phyloP scores from a whole-genome alignment of 2,797 vertebrate species.

The Oophaga sylvatica region DNA sequence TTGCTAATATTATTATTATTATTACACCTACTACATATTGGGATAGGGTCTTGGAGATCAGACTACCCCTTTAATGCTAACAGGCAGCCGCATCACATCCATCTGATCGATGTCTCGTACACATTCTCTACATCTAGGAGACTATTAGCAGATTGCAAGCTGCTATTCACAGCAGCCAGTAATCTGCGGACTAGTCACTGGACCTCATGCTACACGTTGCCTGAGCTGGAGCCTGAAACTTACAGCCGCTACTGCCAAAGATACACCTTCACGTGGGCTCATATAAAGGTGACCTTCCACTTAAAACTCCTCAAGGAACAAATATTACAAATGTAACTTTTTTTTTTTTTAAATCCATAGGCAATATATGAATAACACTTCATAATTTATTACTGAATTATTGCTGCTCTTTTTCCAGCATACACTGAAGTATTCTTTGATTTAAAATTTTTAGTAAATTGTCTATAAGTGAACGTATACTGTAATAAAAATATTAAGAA shows the following conservation, averaged over 20 bases:
- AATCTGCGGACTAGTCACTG: background rate
- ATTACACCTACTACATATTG: too few relatives aligned
- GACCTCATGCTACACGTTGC: too few relatives aligned
- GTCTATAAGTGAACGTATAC: background rate
- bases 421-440: background rate
- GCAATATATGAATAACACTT: background rate
- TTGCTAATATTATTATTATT: too few relatives aligned
- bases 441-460: background rate
- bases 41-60: too few relatives aligned
- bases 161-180: background rate
- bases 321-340: background rate
- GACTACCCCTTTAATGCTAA: too few relatives aligned
- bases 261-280: background rate
- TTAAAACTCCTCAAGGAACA: background rate
- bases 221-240: background rate
- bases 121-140: background rate
- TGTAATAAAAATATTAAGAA: background rate
- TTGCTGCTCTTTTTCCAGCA: background rate
- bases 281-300: background rate
- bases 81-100: too few relatives aligned
- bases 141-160: background rate
- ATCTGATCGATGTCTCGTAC: background rate
- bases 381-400: background rate
- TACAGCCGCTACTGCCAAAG: background rate
- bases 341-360: background rate